Evolutionary conservation across 53 echinoderm and acorn worm genomes (phyloP), one percentile per base, ranked within the genome.

Genomic region (Pentamera pediparva): DNA sequence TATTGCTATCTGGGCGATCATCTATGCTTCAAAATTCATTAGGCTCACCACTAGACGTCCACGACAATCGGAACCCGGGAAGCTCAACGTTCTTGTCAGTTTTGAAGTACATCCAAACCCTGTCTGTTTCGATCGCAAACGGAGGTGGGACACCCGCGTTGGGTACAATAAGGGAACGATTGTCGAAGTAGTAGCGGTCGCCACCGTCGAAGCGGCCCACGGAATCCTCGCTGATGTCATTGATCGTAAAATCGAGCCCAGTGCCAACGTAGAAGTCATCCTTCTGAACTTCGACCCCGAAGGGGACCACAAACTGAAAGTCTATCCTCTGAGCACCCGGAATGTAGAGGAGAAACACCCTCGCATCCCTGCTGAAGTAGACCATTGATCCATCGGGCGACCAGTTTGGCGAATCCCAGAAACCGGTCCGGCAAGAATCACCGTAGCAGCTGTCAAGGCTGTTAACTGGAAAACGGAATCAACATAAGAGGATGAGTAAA

Each of bases 201-300:
- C 52, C 35, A 52, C 34, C 36, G 36, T 72, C 73, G 4, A 53
- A 53, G 11, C 36, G 35, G 8, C 73, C 73, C 7, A 72, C 73
- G 0, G 1, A 0, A 0, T 6, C 9, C 2, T 53, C 22, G 51
- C 5, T 34, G 8, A 72, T 54, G 19, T 53, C 35, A n/a, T 52
- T 36, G 0, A 54, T 1, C 34, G 4, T 29, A 48, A 58, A 79
- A 0, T 60, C 26, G 18, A 85, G 56, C 3, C 85, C 85, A 24
- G 32, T 34, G 48, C 93, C 93, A 15, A 93, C 74, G 67, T 93
- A 89, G 45, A 93, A 65, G 55, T 93, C 93, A 71, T 93, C 93
- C 39, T 89, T 93, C 55, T 77, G 62, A 24, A 62, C 50, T 62
- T 93, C 93, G 61, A 93, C 51, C 29, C 37, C 59, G 59, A 89